A percentile compares a stretch with the other conserved stretches of the same genome.
Evolutionary conservation across 2,113 vertebrate species (phyloP).

Genomic region (Silurus meridionalis): DNA sequence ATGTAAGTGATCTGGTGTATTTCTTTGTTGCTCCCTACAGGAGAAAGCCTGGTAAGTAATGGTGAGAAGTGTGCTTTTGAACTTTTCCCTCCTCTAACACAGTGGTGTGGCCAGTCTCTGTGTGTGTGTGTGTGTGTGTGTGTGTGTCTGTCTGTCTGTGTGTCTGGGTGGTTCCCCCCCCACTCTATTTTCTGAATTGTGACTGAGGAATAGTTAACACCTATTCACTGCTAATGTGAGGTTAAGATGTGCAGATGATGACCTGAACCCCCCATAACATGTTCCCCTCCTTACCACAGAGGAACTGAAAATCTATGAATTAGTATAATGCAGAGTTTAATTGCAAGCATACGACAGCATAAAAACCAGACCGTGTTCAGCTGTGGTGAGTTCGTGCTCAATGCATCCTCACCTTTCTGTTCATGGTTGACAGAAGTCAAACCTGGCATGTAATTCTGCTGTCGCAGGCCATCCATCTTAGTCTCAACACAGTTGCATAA

Average conservation of each 20-base stretch:
- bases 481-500: too few species aligned
- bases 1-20: conserved; percentile 10
- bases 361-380: too few species aligned
- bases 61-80: conserved; percentile 37
- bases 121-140: conserved; percentile 56
- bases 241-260: conserved; percentile 54
- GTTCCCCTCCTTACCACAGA: not conserved
- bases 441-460: too few species aligned
- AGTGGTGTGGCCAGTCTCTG: conserved; percentile 44
- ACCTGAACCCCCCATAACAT: not conserved
- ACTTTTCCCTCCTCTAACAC: conserved; percentile 61
- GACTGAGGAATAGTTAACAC: conserved; percentile 75
- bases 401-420: too few species aligned
- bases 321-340: not conserved
- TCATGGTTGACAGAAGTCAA: too few species aligned
- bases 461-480: too few species aligned
- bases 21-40: conserved; percentile 40
- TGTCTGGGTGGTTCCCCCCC: not conserved
- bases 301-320: not conserved
- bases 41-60: conserved; percentile 52
- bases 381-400: too few species aligned
- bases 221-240: conserved; percentile 67
- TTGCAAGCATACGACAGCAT: not conserved
- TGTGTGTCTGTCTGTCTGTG: conserved; percentile 54
- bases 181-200: not conserved